Base-by-base conservation (phyloP, 2,113 vertebrate genomes). In the Cercopithecus mona region DNA sequence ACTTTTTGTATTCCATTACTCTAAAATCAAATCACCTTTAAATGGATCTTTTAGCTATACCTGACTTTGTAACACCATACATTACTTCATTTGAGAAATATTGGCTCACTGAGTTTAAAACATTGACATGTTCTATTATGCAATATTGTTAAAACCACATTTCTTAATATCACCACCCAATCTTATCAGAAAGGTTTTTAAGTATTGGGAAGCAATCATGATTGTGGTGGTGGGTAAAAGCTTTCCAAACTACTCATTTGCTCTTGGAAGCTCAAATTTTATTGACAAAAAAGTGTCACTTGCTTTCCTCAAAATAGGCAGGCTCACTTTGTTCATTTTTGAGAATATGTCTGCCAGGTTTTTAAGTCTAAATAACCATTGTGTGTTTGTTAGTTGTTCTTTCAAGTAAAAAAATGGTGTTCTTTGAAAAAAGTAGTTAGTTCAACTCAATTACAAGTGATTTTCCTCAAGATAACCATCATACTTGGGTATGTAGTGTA, bases 211-310 rank as follows among this genome's bases (percentile, higher is more conserved):
- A 94, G 64, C 6, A 48, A 86, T 87, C 30, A 96, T 43, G 38
- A 38, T 92, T n/a, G 57, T 32, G 55, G 45, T 91, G 35, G 45
- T 93, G 5, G 16, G 84, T 6, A 81, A 5, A 75, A 83, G 64
- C 92, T 93, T 90, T 91, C 81, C 38, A 85, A 88, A 92, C 32
- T 83, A 72, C 32, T 94, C 72, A 81, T 93, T 93, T 95, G 87
- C 75, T 83, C 78, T 76, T 96, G 16, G 97, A 96, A 96, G 52
- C 32, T 89, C 72, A 57, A 94, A 94, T 73, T 97, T 96, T 94
- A 86, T 88, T 93, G 66, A 94, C 6, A 68, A 68, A 52, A 38
- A 32, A 94, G 32, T 75, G 8, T 94, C 55, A 45, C 32, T 30
- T 88, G 30, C 8, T 90, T 83, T 96, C 91, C 86, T 45, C 88